Evolutionary conservation across 2,797 vertebrate genomes (phyloP).

Genomic region (Micrastur ruficollis): DNA sequence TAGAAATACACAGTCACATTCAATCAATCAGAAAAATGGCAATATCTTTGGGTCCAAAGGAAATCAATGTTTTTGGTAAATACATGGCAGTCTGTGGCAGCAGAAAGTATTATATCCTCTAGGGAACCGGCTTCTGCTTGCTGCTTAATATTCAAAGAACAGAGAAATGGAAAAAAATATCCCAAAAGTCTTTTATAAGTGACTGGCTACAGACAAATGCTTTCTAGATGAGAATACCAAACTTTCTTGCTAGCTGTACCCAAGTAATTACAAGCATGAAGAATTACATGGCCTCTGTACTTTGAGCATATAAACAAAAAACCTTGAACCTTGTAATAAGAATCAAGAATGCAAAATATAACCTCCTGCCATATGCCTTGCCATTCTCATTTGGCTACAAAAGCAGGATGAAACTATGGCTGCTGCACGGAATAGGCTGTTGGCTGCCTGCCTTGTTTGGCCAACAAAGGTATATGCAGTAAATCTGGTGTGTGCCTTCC

Average conservation of each 20-base stretch:
- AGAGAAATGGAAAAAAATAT: conserved; percentile 42
- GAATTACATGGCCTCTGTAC: neutral
- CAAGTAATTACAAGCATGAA: conserved; percentile 40
- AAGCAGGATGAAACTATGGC: neutral
- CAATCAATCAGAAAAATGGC: conserved; percentile 44
- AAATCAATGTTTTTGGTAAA: conserved; percentile 54
- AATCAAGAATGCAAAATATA: conserved; percentile 3
- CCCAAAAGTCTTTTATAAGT: neutral
- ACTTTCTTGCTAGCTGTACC: neutral
- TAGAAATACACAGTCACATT: conserved; percentile 56
- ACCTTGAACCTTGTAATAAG: neutral
- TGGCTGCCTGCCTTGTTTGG: conserved; percentile 2
- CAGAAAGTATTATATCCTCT: neutral
- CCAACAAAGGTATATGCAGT: neutral
- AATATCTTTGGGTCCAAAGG: conserved; percentile 43
- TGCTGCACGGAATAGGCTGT: neutral
- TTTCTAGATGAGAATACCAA: conserved; percentile 29
- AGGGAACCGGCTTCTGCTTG: conserved; percentile 8
- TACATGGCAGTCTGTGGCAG: neutral
- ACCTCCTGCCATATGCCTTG: neutral
- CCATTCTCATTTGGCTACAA: conserved; percentile 44
- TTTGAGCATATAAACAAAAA: conserved; percentile 49
- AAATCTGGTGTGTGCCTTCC: neutral
- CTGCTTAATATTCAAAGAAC: conserved; percentile 38
- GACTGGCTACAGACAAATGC: neutral